A percentile compares a stretch with the other conserved stretches of the same genome.
Conservation (phyloP, 2,113 vertebrate species). For the Engraulis encrasicolus region DNA sequence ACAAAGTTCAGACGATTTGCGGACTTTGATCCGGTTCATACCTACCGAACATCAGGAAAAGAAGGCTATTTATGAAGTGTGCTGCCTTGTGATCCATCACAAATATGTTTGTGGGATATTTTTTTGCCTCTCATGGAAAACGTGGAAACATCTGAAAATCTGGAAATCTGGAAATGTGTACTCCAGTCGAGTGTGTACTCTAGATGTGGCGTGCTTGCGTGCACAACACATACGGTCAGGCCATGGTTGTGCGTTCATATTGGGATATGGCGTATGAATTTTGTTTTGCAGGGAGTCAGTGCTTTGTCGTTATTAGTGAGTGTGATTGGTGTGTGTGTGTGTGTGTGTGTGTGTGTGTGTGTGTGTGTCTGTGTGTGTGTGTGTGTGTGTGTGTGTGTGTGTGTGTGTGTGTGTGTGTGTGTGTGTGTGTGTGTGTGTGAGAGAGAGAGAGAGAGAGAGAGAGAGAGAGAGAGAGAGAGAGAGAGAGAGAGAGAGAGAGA, state of each 20-base stretch:
- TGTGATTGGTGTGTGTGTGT: background rate
- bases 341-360: background rate
- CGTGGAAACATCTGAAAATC: too few relatives aligned
- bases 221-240: background rate
- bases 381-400: constrained; percentile 4
- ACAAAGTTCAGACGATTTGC: background rate
- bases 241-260: background rate
- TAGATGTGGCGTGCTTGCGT: too few relatives aligned
- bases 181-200: too few relatives aligned
- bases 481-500: too few relatives aligned
- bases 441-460: too few relatives aligned
- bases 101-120: background rate
- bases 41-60: background rate
- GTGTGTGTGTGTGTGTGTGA: too few relatives aligned
- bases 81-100: background rate
- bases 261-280: too few relatives aligned
- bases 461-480: too few relatives aligned
- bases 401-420: background rate
- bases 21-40: background rate
- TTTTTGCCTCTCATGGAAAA: background rate
- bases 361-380: background rate
- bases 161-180: too few relatives aligned
- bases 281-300: background rate
- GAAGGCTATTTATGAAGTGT: background rate
- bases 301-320: too few relatives aligned